Evolutionary conservation across 2,888 invertebrate genomes (phyloP).

Genomic region (Pocota personata): DNA sequence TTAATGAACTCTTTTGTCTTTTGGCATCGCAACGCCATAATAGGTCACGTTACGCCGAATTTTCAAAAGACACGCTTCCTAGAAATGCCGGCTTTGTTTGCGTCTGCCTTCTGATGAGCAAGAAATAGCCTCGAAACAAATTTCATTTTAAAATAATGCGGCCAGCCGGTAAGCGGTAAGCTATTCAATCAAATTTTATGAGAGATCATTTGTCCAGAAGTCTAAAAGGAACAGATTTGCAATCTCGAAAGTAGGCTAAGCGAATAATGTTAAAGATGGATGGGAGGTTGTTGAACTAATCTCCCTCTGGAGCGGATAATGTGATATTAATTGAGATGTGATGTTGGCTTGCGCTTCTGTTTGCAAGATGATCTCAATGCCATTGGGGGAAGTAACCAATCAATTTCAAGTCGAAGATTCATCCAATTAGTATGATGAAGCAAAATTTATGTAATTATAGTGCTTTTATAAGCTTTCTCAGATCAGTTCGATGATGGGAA

Average conservation of each 20-base stretch:
- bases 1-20: constrained; percentile 22
- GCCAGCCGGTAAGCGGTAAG: not conserved
- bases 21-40: not conserved
- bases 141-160: constrained; percentile 3
- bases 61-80: constrained; percentile 10
- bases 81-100: not conserved
- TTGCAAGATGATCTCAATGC: constrained; percentile 28
- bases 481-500: not conserved
- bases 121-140: constrained; percentile 23
- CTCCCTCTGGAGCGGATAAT: constrained; percentile 19
- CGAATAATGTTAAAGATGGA: constrained; percentile 16
- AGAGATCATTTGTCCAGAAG: constrained; percentile 15
- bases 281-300: constrained; percentile 48
- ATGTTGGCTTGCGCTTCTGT: constrained; percentile 38
- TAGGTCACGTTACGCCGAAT: constrained; percentile 6
- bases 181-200: constrained; percentile 38
- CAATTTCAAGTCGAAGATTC: constrained; percentile 32
- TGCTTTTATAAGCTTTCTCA: not conserved
- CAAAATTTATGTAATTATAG: constrained; percentile 13
- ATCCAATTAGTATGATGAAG: constrained; percentile 23
- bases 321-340: constrained; percentile 49
- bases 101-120: not conserved
- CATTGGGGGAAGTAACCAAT: constrained; percentile 49
- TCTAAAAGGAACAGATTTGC: constrained; percentile 26
- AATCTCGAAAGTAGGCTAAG: constrained; percentile 51